Conservation (phyloP, 2,797 vertebrate species). For the Coreius guichenoti region DNA sequence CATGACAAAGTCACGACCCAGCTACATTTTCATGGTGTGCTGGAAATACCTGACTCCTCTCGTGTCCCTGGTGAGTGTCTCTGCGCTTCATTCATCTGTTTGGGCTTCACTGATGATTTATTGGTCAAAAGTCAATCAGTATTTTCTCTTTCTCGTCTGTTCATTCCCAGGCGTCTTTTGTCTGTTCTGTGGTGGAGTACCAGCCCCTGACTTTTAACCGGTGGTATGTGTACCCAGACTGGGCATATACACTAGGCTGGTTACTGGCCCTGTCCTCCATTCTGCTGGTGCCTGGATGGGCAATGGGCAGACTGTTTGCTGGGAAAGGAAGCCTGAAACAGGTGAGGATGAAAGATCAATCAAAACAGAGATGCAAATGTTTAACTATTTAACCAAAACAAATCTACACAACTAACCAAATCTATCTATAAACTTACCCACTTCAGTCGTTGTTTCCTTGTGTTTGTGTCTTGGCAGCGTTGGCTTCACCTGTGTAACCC, state of each 20-base stretch:
- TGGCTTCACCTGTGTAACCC: slow-evolving; percentile 63
- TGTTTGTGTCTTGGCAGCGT: slow-evolving; percentile 62
- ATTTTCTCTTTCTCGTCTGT: neutral
- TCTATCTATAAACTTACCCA: neutral
- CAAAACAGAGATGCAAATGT: neutral
- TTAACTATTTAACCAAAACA: neutral
- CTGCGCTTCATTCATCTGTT: neutral
- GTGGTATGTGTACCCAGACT: slow-evolving; percentile 81
- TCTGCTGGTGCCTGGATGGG: slow-evolving; percentile 77
- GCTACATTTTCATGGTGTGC: too few relatives aligned
- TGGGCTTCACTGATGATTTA: neutral
- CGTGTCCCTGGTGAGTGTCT: slow-evolving; percentile 49
- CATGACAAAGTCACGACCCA: too few relatives aligned
- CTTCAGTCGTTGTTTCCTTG: slow-evolving; percentile 13
- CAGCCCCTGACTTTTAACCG: slow-evolving; percentile 82
- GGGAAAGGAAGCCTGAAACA: slow-evolving; percentile 67
- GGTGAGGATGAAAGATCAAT: slow-evolving; percentile 58
- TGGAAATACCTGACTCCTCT: too few relatives aligned
- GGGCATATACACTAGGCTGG: slow-evolving; percentile 82
- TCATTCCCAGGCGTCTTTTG: slow-evolving; percentile 72
- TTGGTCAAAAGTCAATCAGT: neutral
- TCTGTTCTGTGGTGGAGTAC: slow-evolving; percentile 83
- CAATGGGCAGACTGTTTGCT: slow-evolving; percentile 66
- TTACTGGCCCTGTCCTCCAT: slow-evolving; percentile 84
- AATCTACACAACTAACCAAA: neutral